Base-by-base conservation (phyloP, 2,888 invertebrate genomes). In the Isoperla grammatica region DNA sequence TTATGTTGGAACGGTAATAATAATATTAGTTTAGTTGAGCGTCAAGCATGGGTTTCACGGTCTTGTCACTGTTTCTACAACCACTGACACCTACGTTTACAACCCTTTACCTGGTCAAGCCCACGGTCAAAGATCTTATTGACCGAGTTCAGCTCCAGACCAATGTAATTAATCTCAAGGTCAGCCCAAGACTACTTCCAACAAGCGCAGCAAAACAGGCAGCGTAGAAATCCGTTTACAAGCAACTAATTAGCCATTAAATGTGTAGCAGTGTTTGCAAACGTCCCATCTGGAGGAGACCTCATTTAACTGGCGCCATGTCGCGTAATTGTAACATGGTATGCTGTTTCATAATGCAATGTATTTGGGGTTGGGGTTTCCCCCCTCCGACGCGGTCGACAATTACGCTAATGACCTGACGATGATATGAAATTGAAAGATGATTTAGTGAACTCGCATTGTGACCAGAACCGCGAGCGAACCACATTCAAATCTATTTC, bases 321-420 rank as follows among this genome's bases (percentile, higher is more conserved):
- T 13, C 19, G 19, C 17, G 45, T 45, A 13, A 45, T 19, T 45
- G 45, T 45, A n/a, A 45, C 45, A 19, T 45, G 45, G 17, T 17
- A 19, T 17, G 13, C 9, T 19, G 19, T 45, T 45, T 15, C 45
- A 45, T 45, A 45, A 45, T 45, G n/a, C 45, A 45, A 45, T 45
- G 45, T 45, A 45, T 45, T 11, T 45, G 45, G 19, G 45, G 45
- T 45, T 45, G 45, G 4, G 15, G 17, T 15, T 45, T 6, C 12
- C 17, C 17, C 19, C 5, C 19, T 17, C 13, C 17, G 3, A 54
- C 45, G 15, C 46, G 43, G 42, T n/a, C 60, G 43, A 60, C 60
- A 56, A 60, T 60, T 60, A 56, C 23, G 56, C 60, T 60, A 60
- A 60, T 60, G 60, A 60, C 19, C 5, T 19, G 45, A 19, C 45